Percentiles rank a stretch among this genome's conserved stretches.
phyloP scores from a whole-genome alignment of 2,113 vertebrate genomes.

The Dromas ardeola region DNA sequence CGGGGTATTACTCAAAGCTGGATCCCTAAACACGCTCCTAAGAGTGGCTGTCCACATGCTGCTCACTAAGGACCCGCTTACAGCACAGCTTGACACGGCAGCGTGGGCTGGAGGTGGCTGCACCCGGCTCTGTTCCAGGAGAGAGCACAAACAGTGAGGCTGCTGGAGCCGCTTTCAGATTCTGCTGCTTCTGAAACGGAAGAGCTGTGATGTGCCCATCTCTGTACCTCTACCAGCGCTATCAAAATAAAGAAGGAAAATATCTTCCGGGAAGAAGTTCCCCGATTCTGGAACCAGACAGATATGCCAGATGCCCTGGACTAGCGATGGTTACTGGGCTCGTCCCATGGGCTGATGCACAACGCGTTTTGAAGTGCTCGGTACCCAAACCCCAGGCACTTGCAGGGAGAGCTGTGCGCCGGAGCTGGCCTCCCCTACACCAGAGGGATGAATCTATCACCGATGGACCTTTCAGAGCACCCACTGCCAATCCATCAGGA shows the following conservation, averaged over 20 bases:
- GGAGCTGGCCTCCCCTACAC: not conserved
- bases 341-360: not conserved
- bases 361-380: not conserved
- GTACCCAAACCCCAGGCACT: not conserved
- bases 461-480: accelerated
- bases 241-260: not conserved
- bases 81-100: not conserved
- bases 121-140: not conserved
- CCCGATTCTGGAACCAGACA: accelerated
- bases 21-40: not conserved
- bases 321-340: accelerated
- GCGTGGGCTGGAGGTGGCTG: not conserved
- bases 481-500: not conserved
- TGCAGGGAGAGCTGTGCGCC: not conserved
- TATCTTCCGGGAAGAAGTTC: not conserved
- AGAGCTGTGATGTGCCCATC: accelerated
- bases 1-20: not conserved
- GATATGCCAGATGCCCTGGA: too few relatives aligned
- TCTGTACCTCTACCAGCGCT: not conserved
- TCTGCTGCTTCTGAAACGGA: accelerated
- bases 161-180: not conserved
- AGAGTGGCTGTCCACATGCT: not conserved
- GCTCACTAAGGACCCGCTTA: not conserved
- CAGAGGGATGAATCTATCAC: not conserved
- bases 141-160: not conserved